Evolutionary conservation across 2,113 vertebrate genomes (phyloP).

Genomic region (Kryptolebias marmoratus): DNA sequence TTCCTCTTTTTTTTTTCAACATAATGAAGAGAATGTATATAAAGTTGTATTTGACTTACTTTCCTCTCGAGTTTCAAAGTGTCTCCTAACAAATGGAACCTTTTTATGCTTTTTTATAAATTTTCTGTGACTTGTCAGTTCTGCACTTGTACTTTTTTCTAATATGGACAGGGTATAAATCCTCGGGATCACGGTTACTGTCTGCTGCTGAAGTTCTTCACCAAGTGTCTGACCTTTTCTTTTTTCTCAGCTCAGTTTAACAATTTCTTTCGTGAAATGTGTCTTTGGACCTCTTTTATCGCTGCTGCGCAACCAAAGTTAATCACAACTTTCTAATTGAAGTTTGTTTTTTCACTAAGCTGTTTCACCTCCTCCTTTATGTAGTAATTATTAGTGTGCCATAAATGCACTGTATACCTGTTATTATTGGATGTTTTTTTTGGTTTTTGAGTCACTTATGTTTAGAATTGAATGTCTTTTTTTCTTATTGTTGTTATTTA

Average conservation of each 20-base stretch:
- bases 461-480: conserved; percentile 8
- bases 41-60: background rate
- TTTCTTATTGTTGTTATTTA: conserved; percentile 32
- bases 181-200: background rate
- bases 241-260: conserved; percentile 1
- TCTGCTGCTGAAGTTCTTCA: conserved; percentile 1
- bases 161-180: conserved; percentile 33
- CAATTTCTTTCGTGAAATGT: conserved; percentile 9
- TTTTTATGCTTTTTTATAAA: conserved; percentile 20
- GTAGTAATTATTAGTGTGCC: conserved; percentile 33
- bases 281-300: conserved; percentile 16
- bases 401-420: conserved; percentile 4
- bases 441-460: background rate
- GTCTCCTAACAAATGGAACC: conserved; percentile 13
- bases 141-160: conserved; percentile 21
- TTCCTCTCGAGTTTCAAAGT: background rate
- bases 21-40: background rate
- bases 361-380: conserved; percentile 19
- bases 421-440: background rate
- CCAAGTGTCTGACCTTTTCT: conserved; percentile 1
- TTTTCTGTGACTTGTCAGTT: conserved; percentile 16
- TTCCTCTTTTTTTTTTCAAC: background rate
- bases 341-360: background rate
- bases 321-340: conserved; percentile 9
- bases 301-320: conserved; percentile 54